phyloP scores from a whole-genome alignment of 2,797 vertebrate species.

The Myotis vivesi region DNA sequence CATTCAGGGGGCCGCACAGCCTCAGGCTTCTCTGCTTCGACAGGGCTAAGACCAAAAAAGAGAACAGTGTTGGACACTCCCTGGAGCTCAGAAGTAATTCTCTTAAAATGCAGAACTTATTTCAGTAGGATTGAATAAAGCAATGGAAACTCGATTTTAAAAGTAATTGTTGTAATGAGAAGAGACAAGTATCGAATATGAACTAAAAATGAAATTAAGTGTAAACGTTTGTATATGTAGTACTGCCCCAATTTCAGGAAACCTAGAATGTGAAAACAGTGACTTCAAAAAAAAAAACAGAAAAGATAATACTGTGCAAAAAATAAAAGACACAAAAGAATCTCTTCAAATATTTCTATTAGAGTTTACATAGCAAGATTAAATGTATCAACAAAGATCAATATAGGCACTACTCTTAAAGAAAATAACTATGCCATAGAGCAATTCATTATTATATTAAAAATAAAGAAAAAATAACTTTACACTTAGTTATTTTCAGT shows the following conservation, averaged over 20 bases:
- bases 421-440: not conserved
- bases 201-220: constrained; percentile 28
- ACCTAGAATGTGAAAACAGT: not conserved
- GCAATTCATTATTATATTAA: not conserved
- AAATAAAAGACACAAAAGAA: not conserved
- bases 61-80: not conserved
- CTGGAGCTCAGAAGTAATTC: not conserved
- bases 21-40: not conserved
- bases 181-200: not conserved
- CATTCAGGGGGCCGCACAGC: too few relatives aligned
- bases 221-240: not conserved
- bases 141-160: constrained; percentile 33
- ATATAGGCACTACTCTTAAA: not conserved
- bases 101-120: constrained; percentile 6
- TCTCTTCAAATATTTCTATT: not conserved
- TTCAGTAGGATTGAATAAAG: constrained; percentile 26
- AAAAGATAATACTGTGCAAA: not conserved
- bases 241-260: not conserved
- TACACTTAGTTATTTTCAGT: not conserved
- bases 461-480: not conserved
- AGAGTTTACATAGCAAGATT: not conserved
- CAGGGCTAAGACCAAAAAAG: not conserved
- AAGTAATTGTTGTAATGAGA: constrained; percentile 18
- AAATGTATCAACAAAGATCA: not conserved
- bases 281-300: not conserved